Evolutionary conservation across 1,140 invertebrate genomes (phyloP).

Genomic region (Bacillus rossius): DNA sequence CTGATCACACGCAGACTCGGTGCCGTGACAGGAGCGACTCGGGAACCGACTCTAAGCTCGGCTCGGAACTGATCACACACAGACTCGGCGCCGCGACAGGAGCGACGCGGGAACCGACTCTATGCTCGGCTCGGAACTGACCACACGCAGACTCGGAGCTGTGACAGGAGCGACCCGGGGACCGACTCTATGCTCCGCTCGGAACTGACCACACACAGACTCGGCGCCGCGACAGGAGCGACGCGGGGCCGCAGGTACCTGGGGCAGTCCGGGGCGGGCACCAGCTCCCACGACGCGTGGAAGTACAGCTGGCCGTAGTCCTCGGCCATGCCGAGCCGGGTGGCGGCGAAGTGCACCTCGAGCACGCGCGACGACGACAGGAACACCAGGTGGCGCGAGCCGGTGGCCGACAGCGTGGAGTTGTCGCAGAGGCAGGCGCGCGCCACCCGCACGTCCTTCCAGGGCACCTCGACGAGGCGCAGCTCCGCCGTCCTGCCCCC

Average conservation of each 20-base stretch:
- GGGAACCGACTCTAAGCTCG: too few species aligned
- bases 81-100: too few species aligned
- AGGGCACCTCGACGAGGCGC: slow-evolving; percentile 57
- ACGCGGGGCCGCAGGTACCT: slow-evolving; percentile 55
- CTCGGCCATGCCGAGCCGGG: slow-evolving; percentile 57
- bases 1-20: too few species aligned
- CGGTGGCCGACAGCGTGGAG: slow-evolving; percentile 43
- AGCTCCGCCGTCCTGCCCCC: slow-evolving; percentile 50
- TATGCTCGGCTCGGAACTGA: too few species aligned
- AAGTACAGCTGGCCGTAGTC: slow-evolving; percentile 65
- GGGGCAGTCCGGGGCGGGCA: slow-evolving; percentile 57
- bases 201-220: too few species aligned
- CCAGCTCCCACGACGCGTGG: slow-evolving; percentile 58
- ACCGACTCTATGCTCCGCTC: too few species aligned
- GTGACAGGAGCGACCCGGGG: too few species aligned
- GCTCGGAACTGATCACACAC: too few species aligned
- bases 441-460: slow-evolving; percentile 54
- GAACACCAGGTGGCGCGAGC: slow-evolving; percentile 53
- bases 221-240: slow-evolving; percentile 55
- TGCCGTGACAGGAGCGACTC: too few species aligned
- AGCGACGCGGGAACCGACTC: too few species aligned
- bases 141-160: too few species aligned
- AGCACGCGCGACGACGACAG: slow-evolving; percentile 55
- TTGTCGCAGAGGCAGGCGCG: slow-evolving; percentile 67
- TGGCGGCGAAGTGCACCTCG: slow-evolving; percentile 56